Percentiles rank a stretch among this genome's conserved stretches.
These are phyloP conservation scores for Pomatorhinus ruficollis DNA, from an alignment of 2,113 vertebrate genomes.

Conservation along the genomic window DNA sequence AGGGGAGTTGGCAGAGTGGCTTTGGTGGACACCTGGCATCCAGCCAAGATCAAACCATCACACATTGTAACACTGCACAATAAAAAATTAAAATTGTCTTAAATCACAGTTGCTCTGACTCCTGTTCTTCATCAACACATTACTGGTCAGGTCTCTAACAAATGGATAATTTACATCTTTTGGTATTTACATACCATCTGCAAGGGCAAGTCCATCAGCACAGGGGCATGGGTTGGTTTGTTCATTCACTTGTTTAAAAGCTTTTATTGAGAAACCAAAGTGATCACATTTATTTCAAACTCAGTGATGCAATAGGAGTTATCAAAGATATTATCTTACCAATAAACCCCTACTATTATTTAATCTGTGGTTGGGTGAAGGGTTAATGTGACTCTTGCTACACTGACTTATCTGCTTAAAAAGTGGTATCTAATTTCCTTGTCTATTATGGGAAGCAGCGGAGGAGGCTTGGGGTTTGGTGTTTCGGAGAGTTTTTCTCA, in stretches of 20 bases:
- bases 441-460: not conserved
- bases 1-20: not conserved
- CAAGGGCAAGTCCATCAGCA: constrained; percentile 6
- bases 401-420: constrained; percentile 29
- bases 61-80: not conserved
- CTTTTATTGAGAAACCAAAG: not conserved
- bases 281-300: not conserved
- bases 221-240: not conserved
- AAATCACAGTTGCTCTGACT: not conserved
- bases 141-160: not conserved
- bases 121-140: not conserved
- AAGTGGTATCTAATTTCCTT: not conserved
- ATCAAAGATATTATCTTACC: not conserved
- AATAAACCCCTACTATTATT: not conserved
- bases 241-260: not conserved
- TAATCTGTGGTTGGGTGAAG: constrained; percentile 31
- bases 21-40: not conserved
- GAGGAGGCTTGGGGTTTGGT: not conserved
- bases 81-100: not conserved
- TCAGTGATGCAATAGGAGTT: not conserved
- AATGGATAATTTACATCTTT: constrained; percentile 7
- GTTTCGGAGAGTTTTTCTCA: not conserved
- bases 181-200: constrained; percentile 13
- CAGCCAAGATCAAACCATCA: not conserved
- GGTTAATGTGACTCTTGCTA: not conserved